Evolutionary conservation across 2,113 vertebrate species (phyloP), one percentile per base, ranked within the genome.

Genomic region (Bubalus kerabau): DNA sequence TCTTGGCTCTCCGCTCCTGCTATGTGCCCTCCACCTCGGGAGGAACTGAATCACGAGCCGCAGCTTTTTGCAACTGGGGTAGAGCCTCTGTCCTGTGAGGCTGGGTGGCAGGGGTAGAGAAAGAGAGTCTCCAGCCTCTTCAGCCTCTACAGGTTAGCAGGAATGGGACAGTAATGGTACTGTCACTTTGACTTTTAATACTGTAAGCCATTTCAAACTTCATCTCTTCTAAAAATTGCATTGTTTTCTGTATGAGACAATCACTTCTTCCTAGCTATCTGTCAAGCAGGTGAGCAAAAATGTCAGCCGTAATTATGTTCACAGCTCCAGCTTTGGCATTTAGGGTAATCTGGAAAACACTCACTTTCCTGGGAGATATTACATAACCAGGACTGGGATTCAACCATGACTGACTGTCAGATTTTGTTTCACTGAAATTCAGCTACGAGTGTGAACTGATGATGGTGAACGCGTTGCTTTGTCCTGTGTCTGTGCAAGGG

Each of bases 221-320:
- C 19, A 93, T 60, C 40, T 43, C 94, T 97, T 97, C 46, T 92
- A 93, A 98, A 96, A 97, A 62, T 84, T 93, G 97, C 88, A 85
- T 97, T 67, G 76, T 97, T 98, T 97, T 98, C 97, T 98, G 82
- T 60, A 81, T 15, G 64, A 98, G 95, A 82, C 87, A 83, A 43
- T 97, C 95, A 90, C 97, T 96, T 97, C 96, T 96, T 97, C 88
- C 74, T 97, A 97, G 97, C 96, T 98, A 48, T 96, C 96, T 98
- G 97, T 98, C 97, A 98, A 96, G 84, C 89, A 94, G 54, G 85
- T 97, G 97, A 97, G 97, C 90, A 98, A 98, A 99, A 98, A 97
- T 97, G 98, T 97, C 98, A 98, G 94, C 94, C 95, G 43, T 98
- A 98, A 98, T 98, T 98, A 97, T 74, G 83, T 92, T 98, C 96